Evolutionary conservation across 2,888 invertebrate genomes (phyloP).

Genomic region (Pachymerium ferrugineum): DNA sequence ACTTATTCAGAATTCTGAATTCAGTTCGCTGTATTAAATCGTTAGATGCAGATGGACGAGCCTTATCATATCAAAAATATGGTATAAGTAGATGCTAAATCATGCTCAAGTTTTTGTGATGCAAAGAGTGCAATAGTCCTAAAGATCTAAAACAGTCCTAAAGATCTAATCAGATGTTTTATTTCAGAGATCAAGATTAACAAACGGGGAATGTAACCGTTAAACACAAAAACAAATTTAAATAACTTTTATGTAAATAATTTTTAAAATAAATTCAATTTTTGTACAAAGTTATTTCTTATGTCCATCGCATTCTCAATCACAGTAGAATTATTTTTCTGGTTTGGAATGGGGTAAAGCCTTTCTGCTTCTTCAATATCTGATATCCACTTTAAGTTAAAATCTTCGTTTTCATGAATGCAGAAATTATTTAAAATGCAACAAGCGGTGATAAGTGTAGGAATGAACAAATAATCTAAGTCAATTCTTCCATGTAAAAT

Average conservation of each 20-base stretch:
- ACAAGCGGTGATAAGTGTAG: neutral
- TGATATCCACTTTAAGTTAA: neutral
- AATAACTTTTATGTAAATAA: neutral
- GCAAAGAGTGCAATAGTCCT: too few relatives aligned
- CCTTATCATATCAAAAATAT: too few relatives aligned
- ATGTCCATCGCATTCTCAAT: neutral
- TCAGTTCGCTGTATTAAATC: too few relatives aligned
- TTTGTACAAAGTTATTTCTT: neutral
- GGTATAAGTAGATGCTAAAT: too few relatives aligned
- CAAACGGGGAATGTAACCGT: neutral
- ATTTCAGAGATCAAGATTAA: neutral
- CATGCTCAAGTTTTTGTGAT: too few relatives aligned
- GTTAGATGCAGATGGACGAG: too few relatives aligned
- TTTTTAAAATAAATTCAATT: neutral
- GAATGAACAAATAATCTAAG: neutral
- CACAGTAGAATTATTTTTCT: neutral
- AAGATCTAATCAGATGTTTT: too few relatives aligned
- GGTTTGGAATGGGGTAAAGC: neutral
- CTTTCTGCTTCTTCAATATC: neutral
- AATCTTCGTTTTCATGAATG: neutral
- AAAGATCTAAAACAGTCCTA: too few relatives aligned
- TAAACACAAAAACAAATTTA: neutral
- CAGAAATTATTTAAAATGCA: slow-evolving; percentile 26
- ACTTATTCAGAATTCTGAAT: too few relatives aligned
- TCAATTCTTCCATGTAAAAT: neutral